A percentile compares a stretch with the other conserved stretches of the same genome.
phyloP scores from a whole-genome alignment of 92 coral and sea anemone genomes.

The Bergia sp. region DNA sequence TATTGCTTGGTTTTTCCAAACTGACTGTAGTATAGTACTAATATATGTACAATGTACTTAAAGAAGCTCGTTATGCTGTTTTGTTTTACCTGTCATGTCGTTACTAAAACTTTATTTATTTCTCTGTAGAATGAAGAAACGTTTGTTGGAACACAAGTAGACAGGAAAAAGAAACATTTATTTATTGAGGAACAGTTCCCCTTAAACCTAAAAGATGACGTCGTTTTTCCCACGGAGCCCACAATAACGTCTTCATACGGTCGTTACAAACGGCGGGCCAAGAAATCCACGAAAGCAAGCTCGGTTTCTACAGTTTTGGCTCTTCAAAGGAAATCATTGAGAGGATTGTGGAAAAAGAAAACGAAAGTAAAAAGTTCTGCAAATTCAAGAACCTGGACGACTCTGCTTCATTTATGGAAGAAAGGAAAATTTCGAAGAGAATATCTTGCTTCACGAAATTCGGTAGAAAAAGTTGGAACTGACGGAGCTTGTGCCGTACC shows the following conservation, averaged over 20 bases:
- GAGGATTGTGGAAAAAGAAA: not conserved
- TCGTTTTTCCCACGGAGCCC: not conserved
- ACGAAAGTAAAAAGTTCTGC: not conserved
- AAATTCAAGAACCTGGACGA: not conserved
- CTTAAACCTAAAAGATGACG: not conserved
- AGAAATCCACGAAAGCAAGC: not conserved
- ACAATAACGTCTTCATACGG: not conserved
- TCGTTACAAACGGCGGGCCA: not conserved
- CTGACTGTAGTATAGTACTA: not conserved
- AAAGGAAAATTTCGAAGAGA: not conserved
- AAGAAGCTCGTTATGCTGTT: too few relatives aligned
- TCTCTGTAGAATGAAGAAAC: not conserved
- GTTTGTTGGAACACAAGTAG: not conserved
- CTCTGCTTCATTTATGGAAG: not conserved
- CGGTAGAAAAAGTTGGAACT: not conserved
- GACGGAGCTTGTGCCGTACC: not conserved
- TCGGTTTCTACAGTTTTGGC: not conserved
- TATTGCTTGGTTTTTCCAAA: too few relatives aligned
- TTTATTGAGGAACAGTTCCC: not conserved
- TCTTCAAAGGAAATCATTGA: not conserved
- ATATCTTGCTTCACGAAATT: not conserved
- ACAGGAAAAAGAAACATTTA: not conserved
- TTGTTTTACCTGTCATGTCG: too few relatives aligned
- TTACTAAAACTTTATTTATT: not conserved
- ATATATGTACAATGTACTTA: too few relatives aligned